These are phyloP conservation scores for Drosophila bifasciata DNA, from an alignment of 1,140 invertebrate genomes.

Conservation along the genomic window DNA sequence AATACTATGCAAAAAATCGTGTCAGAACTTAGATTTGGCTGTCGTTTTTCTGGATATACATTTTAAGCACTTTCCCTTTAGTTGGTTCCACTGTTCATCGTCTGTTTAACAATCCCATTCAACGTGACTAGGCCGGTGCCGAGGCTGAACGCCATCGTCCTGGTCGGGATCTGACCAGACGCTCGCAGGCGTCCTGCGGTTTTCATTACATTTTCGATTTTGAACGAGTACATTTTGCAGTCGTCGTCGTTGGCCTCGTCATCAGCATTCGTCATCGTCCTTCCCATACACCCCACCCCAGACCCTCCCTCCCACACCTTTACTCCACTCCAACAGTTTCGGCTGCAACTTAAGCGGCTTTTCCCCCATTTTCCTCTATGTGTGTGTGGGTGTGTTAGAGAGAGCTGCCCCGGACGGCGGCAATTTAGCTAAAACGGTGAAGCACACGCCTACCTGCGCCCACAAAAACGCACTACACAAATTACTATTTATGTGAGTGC, in stretches of 20 bases:
- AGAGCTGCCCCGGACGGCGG: constrained; percentile 66
- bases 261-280: constrained; percentile 35
- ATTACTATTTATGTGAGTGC: constrained; percentile 80
- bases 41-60: too few relatives aligned
- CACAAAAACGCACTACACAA: constrained; percentile 78
- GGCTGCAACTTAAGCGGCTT: constrained; percentile 75
- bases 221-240: constrained; percentile 62
- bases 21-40: too few relatives aligned
- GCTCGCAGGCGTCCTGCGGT: constrained; percentile 65
- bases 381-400: constrained; percentile 42
- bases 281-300: constrained; percentile 3
- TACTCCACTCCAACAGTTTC: constrained; percentile 27
- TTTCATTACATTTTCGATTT: constrained; percentile 79
- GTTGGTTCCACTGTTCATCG: constrained; percentile 44
- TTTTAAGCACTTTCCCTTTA: neutral
- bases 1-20: too few relatives aligned
- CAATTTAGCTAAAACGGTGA: constrained; percentile 79
- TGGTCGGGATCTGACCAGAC: constrained; percentile 38
- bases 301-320: neutral
- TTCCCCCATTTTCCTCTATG: constrained; percentile 31
- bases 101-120: constrained; percentile 60
- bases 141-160: neutral
- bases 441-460: constrained; percentile 75
- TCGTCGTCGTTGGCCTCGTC: constrained; percentile 32
- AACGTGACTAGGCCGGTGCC: constrained; percentile 34